Evolutionary conservation across 2,113 vertebrate genomes (phyloP).

Genomic region (Lycaon pictus): DNA sequence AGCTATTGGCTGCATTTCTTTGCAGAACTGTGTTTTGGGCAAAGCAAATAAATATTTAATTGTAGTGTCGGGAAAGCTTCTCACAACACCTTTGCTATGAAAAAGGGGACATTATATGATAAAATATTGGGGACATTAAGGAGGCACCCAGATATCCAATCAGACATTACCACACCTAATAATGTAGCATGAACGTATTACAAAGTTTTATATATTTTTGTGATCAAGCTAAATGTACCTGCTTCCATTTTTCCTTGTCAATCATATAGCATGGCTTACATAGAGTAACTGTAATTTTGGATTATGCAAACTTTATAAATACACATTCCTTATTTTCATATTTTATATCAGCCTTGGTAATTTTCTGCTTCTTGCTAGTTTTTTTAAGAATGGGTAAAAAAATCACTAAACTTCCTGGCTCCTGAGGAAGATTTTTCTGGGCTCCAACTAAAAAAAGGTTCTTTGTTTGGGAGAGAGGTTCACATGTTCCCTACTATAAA

Average conservation of each 20-base stretch:
- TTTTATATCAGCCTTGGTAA: neutral
- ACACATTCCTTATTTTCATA: neutral
- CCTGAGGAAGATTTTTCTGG: neutral
- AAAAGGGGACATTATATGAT: neutral
- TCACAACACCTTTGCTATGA: neutral
- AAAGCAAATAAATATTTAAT: neutral
- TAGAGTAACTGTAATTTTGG: neutral
- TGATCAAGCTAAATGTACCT: neutral
- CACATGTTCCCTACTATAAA: neutral
- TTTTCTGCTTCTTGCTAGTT: neutral
- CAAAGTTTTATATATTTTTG: neutral
- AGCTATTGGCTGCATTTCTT: neutral
- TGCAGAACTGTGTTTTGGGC: neutral
- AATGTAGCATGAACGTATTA: neutral
- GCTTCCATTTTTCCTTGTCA: neutral
- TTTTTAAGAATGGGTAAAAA: neutral
- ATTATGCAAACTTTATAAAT: neutral
- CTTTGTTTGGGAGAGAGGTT: neutral
- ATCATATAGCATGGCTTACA: neutral
- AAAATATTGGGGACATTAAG: neutral
- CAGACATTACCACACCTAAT: neutral
- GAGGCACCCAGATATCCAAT: neutral
- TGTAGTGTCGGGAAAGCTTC: neutral
- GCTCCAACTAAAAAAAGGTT: neutral
- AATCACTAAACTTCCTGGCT: neutral